Base-by-base conservation (phyloP, 1,140 invertebrate genomes). In the Brachionus angularis region DNA sequence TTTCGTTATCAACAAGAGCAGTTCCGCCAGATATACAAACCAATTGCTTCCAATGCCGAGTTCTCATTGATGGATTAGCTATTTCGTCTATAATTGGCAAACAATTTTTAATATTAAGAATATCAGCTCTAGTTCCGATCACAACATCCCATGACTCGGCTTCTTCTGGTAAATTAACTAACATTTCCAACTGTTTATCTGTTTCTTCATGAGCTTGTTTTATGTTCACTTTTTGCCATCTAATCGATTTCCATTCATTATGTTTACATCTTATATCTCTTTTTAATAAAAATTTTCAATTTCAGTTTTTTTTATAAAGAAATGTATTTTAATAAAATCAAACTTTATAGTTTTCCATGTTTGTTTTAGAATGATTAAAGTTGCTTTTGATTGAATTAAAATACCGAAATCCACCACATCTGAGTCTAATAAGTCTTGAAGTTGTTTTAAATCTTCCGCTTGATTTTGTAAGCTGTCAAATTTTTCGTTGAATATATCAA, bases 181-280 rank as follows among this genome's bases (percentile, higher is more conserved):
- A 74, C 44, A 77, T 76, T 4, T 80, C 79, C 33, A 81, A 46
- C 72, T 81, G 79, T 74, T 78, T 80, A 49, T 76, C 75, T 7
- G 78, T 79, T 52, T 79, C 79, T 47, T 80, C 78, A 23, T 74
- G 61, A 29, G 80, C 72, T 46, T 76, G 76, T 71, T 77, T 77
- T 27, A 78, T 79, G 74, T 80, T 78, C 73, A 81, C 76, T 73
- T 79, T 80, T 74, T 80, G 79, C 80, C 80, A 82, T 7, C 78
- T 72, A 64, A 78, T 77, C n/a, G 76, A 53, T 74, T 81, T 80
- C 80, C 80, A 81, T 62, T 81, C 78, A 12, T 72, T 73, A 61
- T 81, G 80, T 73, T 80, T 76, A 14, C 78, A 76, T 44, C 77
- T 75, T 46, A 81, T 78, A 7, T 80, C 74, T 53, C 78, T 78